Evolutionary conservation across 2,888 invertebrate genomes (phyloP).

Genomic region (Gerosis bhagava): DNA sequence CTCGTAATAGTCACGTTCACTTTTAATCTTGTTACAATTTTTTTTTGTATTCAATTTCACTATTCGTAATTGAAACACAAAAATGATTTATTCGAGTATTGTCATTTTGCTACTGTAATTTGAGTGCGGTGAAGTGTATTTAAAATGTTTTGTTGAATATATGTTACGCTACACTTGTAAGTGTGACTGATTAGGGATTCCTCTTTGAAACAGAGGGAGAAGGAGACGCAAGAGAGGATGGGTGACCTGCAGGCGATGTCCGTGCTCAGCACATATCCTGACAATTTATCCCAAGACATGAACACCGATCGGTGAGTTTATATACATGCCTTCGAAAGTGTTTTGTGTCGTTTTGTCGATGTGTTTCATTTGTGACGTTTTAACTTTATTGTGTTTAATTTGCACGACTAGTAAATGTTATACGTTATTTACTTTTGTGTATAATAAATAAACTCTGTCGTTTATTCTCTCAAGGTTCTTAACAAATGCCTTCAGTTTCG

Average conservation of each 20-base stretch:
- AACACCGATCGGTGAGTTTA: conserved; percentile 81
- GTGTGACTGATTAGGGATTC: conserved; percentile 31
- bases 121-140: no score
- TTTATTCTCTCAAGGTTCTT: no score
- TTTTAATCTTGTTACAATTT: neutral
- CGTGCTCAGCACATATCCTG: conserved; percentile 81
- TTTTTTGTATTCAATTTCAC: neutral
- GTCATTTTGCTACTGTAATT: no score
- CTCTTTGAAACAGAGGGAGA: conserved; percentile 70
- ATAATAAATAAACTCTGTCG: no score
- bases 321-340: conserved; percentile 9
- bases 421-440: no score
- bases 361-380: conserved; percentile 1
- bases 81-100: no score
- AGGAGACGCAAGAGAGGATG: conserved; percentile 59
- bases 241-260: conserved; percentile 82
- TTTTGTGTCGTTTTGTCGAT: conserved; percentile 12
- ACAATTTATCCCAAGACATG: conserved; percentile 82
- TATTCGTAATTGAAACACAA: no score
- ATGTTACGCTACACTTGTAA: conserved; percentile 16
- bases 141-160: no score
- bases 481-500: no score
- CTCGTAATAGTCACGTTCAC: neutral
- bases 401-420: conserved; percentile 9
- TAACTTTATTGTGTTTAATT: conserved; percentile 6